These are phyloP conservation scores for Linurgus olivaceus DNA, from an alignment of 2,797 vertebrate genomes.

Conservation along the genomic window DNA sequence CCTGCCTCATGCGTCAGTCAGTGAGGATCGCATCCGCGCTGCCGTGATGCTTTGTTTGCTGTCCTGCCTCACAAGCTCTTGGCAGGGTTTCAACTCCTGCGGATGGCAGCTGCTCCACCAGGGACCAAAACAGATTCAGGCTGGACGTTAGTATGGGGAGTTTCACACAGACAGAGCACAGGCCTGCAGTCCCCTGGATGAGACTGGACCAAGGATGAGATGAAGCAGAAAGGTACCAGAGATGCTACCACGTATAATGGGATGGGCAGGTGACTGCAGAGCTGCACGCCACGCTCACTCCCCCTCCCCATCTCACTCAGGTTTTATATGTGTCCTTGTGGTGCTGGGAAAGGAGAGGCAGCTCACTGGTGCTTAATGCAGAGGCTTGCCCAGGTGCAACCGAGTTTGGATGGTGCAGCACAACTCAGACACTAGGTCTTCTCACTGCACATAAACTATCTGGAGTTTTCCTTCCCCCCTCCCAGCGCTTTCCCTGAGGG, in stretches of 20 bases:
- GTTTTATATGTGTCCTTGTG: background rate
- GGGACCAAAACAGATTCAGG: conserved; percentile 8
- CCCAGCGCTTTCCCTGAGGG: background rate
- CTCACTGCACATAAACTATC: background rate
- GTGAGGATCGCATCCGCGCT: background rate
- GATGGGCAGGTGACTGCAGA: background rate
- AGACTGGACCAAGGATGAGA: background rate
- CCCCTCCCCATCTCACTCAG: background rate
- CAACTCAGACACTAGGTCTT: background rate
- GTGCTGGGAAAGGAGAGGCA: background rate
- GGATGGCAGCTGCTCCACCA: conserved; percentile 20
- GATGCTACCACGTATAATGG: background rate
- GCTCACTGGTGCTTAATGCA: fast-evolving
- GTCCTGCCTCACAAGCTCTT: conserved; percentile 54
- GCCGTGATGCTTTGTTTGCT: conserved; percentile 54
- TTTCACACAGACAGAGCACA: background rate
- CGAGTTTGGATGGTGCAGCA: background rate
- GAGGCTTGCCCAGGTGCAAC: background rate
- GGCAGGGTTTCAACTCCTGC: conserved; percentile 43
- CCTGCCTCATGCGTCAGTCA: conserved; percentile 28
- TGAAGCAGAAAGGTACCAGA: background rate
- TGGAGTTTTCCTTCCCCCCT: background rate
- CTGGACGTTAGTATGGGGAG: background rate
- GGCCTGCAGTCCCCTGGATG: background rate
- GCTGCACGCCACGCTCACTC: background rate